Evolutionary conservation across 2,113 vertebrate species (phyloP).

Genomic region (Okapia johnstoni): DNA sequence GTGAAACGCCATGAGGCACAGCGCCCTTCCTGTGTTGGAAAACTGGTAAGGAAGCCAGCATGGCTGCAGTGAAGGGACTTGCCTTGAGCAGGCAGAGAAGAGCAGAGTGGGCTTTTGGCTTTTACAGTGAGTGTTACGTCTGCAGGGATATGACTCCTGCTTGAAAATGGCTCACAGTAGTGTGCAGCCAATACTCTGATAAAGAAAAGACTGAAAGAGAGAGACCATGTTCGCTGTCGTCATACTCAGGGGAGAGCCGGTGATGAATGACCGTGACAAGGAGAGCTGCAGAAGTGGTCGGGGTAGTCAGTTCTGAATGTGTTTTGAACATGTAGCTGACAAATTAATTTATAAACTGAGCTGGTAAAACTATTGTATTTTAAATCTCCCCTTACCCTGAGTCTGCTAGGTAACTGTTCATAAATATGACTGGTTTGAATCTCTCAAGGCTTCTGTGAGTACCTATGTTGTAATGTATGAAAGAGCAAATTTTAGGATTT

Average conservation of each 20-base stretch:
- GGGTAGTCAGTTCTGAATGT: neutral
- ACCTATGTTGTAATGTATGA: neutral
- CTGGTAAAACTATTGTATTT: neutral
- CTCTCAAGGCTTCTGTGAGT: neutral
- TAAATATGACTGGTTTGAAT: neutral
- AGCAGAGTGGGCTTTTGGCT: neutral
- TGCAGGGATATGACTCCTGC: neutral
- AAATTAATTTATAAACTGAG: neutral
- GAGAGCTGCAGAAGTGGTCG: neutral
- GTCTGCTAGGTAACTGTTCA: neutral
- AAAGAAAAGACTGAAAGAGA: neutral
- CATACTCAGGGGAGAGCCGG: rapidly evolving
- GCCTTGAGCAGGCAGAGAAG: neutral
- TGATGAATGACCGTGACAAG: no score
- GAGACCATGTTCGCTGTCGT: neutral
- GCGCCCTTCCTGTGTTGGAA: neutral
- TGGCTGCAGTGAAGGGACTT: no score
- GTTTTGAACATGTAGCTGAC: neutral
- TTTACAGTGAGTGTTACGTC: neutral
- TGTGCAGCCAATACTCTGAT: neutral
- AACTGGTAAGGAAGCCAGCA: neutral
- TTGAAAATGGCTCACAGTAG: neutral
- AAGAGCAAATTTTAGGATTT: neutral
- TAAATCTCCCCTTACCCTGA: neutral
- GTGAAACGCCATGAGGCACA: neutral